These are phyloP conservation scores for Mongoloraphidia duomilia DNA, from an alignment of 2,888 invertebrate species.

Conservation along the genomic window DNA sequence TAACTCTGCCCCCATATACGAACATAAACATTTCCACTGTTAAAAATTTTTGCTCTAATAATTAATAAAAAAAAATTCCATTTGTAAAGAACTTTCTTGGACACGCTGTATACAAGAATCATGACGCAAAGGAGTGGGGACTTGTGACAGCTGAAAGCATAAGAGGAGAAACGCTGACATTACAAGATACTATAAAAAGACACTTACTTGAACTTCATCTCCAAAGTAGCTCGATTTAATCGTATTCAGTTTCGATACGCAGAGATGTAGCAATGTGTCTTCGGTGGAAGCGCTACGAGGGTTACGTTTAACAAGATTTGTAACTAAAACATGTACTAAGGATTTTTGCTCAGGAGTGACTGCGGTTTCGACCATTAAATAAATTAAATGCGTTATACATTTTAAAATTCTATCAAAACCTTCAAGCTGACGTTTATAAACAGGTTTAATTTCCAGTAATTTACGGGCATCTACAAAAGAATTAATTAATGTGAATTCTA, in stretches of 20 bases:
- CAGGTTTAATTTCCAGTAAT: conserved; percentile 43
- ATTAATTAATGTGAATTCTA: not conserved
- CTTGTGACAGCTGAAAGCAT: too few species aligned
- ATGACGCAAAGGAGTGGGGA: not conserved
- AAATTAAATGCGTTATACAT: conserved; percentile 64
- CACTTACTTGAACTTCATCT: conserved; percentile 41
- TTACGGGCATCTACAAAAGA: conserved; percentile 33
- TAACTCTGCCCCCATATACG: too few species aligned
- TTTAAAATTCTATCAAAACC: conserved; percentile 69
- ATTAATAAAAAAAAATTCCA: too few species aligned
- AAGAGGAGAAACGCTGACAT: too few species aligned
- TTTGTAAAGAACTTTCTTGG: too few species aligned
- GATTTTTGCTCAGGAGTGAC: conserved; percentile 34
- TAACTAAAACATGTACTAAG: conserved; percentile 34
- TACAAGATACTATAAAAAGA: too few species aligned
- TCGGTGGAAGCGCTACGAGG: conserved; percentile 54
- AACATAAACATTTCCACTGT: too few species aligned
- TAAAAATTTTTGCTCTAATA: too few species aligned
- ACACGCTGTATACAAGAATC: too few species aligned
- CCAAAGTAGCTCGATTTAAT: conserved; percentile 63
- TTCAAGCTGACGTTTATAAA: conserved; percentile 63
- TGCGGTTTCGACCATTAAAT: conserved; percentile 49
- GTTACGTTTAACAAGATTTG: conserved; percentile 42
- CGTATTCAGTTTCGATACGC: conserved; percentile 62
- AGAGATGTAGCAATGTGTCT: conserved; percentile 74